Base-by-base conservation (phyloP, 2,797 vertebrate species). In the Helarctos malayanus region DNA sequence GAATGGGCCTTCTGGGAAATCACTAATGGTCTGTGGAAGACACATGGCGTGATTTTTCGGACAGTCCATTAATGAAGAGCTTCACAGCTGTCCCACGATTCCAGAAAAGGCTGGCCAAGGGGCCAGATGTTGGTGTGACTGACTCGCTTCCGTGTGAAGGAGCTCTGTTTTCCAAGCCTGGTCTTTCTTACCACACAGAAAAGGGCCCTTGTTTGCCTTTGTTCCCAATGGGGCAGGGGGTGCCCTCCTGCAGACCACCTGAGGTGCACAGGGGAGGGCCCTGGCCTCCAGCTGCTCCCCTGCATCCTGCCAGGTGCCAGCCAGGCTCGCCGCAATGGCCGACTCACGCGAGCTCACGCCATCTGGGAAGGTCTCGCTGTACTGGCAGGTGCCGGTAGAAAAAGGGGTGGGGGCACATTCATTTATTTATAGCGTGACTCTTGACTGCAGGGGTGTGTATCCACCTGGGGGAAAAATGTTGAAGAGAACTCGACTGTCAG, bases 1-100 rank as follows among this genome's bases (percentile, higher is more conserved):
- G 96, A 98, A 98, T 89, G 93, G 57, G 89, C 97, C 98, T 97
- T 94, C 85, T 95, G 98, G 98, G 98, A 98, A 98, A 98, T 98
- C 97, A 98, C 88, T 95, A 97, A 98, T 82, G 94, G 97, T 87
- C 79, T 92, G 91, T 54, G 89, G 89, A 97, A 97, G 98, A 90
- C 0, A 0, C 92, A n/a, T 78, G 25, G 88, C 96, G 41, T 94
- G 95, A 97, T 56, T 82, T 49, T 54, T 41, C 90, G 97, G 59
- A 35, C 65, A 89, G 93, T 93, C 83, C 97, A 89, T 98, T 97
- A 97, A 97, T 96, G 95, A 91, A 96, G 90, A 57, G 29, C 52
- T 71, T 92, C 85, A 59, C 69, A 94, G 87, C 95, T 63, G 65
- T 71, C n/a, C 45, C n/a, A 59, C 75, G 45, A 16, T 47, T 78